A percentile compares a stretch with the other conserved stretches of the same genome.
These are phyloP conservation scores for Choloepus hoffmanni DNA, from an alignment of 2,113 vertebrate species.

Conservation along the genomic window DNA sequence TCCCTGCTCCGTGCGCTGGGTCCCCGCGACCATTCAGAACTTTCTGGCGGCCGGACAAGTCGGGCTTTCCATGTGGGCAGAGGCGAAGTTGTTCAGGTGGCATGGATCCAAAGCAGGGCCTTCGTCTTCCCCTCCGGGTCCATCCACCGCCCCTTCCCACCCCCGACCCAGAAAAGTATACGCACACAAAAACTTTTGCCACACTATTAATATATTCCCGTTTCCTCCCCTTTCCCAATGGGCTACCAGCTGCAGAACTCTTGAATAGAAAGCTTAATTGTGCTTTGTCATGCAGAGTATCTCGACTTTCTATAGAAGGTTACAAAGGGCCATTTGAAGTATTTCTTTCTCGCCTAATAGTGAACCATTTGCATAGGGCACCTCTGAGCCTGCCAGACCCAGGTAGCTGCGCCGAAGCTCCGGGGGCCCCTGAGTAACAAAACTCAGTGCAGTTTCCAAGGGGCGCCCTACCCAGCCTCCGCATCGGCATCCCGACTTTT, in stretches of 20 bases:
- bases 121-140: constrained; percentile 63
- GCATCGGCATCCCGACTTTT: neutral
- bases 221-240: constrained; percentile 92
- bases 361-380: constrained; percentile 83
- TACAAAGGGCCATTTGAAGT: constrained; percentile 89
- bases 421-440: neutral
- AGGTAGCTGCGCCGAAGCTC: constrained; percentile 79
- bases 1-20: neutral
- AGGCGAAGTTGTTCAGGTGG: constrained; percentile 76
- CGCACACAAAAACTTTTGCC: constrained; percentile 83
- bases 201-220: constrained; percentile 90
- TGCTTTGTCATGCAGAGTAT: constrained; percentile 98
- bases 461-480: neutral
- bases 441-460: constrained; percentile 17
- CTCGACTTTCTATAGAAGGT: constrained; percentile 91
- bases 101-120: constrained; percentile 81
- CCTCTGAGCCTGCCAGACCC: constrained; percentile 82
- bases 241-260: constrained; percentile 95
- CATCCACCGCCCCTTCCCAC: constrained; percentile 57
- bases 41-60: constrained; percentile 61
- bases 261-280: constrained; percentile 97
- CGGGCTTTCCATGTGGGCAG: constrained; percentile 66
- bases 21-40: constrained; percentile 27
- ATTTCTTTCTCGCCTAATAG: constrained; percentile 82
- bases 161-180: constrained; percentile 71